A percentile compares a stretch with the other conserved stretches of the same genome.
Conservation (phyloP, 2,888 invertebrate genomes). For the Chrysomela aeneicollis region DNA sequence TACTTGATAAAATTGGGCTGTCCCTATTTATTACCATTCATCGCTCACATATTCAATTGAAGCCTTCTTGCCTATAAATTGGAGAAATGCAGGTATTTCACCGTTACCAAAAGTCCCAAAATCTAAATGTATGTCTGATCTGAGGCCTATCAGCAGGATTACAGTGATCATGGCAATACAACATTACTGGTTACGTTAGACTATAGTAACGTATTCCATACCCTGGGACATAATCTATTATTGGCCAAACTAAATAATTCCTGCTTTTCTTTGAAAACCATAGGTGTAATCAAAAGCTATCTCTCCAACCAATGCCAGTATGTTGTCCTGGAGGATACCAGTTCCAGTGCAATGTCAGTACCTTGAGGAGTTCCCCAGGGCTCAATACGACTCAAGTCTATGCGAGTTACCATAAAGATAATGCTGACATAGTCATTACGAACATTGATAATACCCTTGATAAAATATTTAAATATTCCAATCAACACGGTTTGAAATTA, state of each 20-base stretch:
- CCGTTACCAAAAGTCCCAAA: conserved; percentile 1
- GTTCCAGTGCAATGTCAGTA: not conserved
- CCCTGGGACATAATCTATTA: not conserved
- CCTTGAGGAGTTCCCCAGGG: not conserved
- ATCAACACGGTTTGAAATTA: not conserved
- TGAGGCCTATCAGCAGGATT: conserved; percentile 1
- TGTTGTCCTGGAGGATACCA: not conserved
- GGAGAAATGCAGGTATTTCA: not conserved
- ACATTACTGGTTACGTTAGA: conserved; percentile 8
- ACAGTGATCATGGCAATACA: not conserved
- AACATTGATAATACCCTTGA: not conserved
- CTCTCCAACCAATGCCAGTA: conserved; percentile 7
- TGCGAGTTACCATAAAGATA: not conserved
- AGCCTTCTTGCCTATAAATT: conserved; percentile 6
- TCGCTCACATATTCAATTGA: conserved; percentile 9
- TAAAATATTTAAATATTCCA: not conserved
- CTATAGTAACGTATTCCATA: not conserved
- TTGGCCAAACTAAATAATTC: not conserved
- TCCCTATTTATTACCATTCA: conserved; percentile 6
- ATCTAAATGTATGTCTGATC: not conserved
- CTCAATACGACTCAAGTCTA: not conserved
- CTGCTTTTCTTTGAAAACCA: not conserved
- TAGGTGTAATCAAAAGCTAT: not conserved
- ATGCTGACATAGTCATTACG: not conserved
- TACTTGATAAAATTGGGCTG: conserved; percentile 7